Conservation (phyloP, 2,888 invertebrate genomes). For the Galerucella nymphaeae region DNA sequence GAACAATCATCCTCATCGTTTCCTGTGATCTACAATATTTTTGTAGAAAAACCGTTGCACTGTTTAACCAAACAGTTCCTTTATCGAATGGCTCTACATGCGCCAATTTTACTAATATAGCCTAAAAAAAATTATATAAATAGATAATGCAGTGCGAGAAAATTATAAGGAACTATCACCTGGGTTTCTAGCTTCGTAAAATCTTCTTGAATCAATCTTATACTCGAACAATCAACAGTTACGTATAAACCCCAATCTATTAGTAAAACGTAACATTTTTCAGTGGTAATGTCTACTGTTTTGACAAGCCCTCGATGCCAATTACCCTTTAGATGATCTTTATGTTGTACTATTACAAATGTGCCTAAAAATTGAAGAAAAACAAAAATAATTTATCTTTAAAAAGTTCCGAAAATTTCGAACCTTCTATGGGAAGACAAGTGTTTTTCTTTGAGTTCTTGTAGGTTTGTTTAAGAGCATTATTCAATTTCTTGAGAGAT, state of each 20-base stretch:
- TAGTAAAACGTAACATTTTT: constrained; percentile 69
- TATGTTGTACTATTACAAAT: constrained; percentile 67
- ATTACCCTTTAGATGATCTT: constrained; percentile 57
- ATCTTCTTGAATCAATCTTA: constrained; percentile 66
- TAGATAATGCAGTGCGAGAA: background rate
- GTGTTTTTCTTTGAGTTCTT: constrained; percentile 42
- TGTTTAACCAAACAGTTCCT: constrained; percentile 60
- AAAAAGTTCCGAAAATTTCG: no score
- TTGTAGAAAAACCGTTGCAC: constrained; percentile 61
- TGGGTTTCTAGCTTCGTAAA: constrained; percentile 57
- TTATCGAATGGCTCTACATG: constrained; percentile 65
- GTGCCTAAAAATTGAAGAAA: constrained; percentile 63
- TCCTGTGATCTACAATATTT: constrained; percentile 58
- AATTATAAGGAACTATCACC: constrained; percentile 45
- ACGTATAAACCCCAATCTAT: constrained; percentile 73
- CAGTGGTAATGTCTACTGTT: constrained; percentile 62
- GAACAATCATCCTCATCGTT: constrained; percentile 62
- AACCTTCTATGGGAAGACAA: constrained; percentile 56
- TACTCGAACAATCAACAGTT: constrained; percentile 65
- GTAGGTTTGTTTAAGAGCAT: constrained; percentile 52
- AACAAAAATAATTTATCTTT: no score
- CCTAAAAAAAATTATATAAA: constrained; percentile 54
- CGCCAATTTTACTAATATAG: constrained; percentile 62
- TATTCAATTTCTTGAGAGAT: constrained; percentile 48
- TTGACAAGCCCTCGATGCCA: constrained; percentile 74